Base-by-base conservation (phyloP, 35 echinoderm and acorn worm species). In the Acanthaster planci region DNA sequence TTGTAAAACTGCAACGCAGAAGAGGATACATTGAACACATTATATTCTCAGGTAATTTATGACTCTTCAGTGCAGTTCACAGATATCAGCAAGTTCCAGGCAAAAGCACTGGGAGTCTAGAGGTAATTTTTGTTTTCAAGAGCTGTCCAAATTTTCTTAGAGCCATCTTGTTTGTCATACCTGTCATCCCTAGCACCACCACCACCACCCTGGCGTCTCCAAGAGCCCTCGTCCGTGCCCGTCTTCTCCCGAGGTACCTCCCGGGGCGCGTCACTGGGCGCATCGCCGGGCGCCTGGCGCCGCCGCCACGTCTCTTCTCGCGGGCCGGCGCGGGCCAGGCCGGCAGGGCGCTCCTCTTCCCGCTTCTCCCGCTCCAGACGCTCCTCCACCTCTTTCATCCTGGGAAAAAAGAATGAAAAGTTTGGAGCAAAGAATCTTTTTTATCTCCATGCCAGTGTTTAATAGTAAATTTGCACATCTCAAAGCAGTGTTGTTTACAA, bases 381-480 rank as follows among this genome's bases (percentile, higher is more conserved):
- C 27, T 83, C 80, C 36, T 93, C 60, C 21, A 88, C 77, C 42
- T 77, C 80, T 55, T 38, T 51, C 64, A 83, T 60, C 31, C 78
- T 88, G 23, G 16, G 12, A 19, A 67, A 23, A 4, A 44, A 3
- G 17, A 52, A 79, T 6, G 21, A 4, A 19, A 9, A 79, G 18
- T 7, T 12, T 31, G 34, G 60, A 5, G 21, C 6, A 6, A 1
- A 35, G 23, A 23, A 2, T 67, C 8, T n/a, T 47, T 47, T 6
- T 6, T 47, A 47, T n/a, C n/a, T n/a, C n/a, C n/a, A n/a, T n/a
- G n/a, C n/a, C n/a, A n/a, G n/a, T n/a, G n/a, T n/a, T n/a, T n/a
- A n/a, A n/a, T n/a, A n/a, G n/a, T n/a, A n/a, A n/a, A n/a, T n/a
- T n/a, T n/a, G n/a, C n/a, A n/a, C n/a, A n/a, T n/a, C n/a, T n/a